These are phyloP conservation scores for Palythoa heliodiscus DNA, from an alignment of 92 coral and sea anemone species.

Conservation along the genomic window DNA sequence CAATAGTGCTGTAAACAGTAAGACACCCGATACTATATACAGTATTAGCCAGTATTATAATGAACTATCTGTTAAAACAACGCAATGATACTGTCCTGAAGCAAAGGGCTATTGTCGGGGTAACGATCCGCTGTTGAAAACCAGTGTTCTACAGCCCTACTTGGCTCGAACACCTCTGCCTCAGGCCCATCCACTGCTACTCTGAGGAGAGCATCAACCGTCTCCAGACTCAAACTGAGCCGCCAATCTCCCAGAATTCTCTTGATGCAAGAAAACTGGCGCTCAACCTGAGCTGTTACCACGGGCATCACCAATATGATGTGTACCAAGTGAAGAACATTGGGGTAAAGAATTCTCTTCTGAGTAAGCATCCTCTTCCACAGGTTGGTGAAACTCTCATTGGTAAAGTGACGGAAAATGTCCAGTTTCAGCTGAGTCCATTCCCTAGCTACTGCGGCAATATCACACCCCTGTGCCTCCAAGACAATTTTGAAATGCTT, in stretches of 20 bases:
- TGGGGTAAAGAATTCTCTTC: constrained; percentile 11
- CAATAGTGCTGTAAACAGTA: too few species aligned
- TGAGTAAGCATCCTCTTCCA: constrained; percentile 14
- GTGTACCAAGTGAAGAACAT: neutral
- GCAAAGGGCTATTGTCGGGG: neutral
- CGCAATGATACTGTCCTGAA: neutral
- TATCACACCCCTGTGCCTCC: constrained; percentile 26
- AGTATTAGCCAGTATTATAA: too few species aligned
- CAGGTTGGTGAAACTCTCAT: constrained; percentile 4
- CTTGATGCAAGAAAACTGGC: constrained; percentile 33
- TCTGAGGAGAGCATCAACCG: constrained; percentile 41
- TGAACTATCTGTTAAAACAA: too few species aligned
- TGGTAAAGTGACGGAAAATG: neutral
- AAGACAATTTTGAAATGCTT: constrained; percentile 28
- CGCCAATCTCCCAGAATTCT: constrained; percentile 42
- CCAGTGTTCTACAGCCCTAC: constrained; percentile 19
- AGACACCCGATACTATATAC: too few species aligned
- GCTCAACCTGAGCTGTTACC: constrained; percentile 41
- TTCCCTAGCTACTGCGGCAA: constrained; percentile 14
- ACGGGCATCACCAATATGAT: constrained; percentile 15
- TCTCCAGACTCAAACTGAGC: constrained; percentile 29
- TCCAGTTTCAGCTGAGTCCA: constrained; percentile 28
- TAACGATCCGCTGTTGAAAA: constrained; percentile 8
- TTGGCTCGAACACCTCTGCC: constrained; percentile 32
- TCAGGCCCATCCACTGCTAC: constrained; percentile 39